Evolutionary conservation across 2,888 invertebrate species (phyloP).

Genomic region (Lasioglossum lativentre): DNA sequence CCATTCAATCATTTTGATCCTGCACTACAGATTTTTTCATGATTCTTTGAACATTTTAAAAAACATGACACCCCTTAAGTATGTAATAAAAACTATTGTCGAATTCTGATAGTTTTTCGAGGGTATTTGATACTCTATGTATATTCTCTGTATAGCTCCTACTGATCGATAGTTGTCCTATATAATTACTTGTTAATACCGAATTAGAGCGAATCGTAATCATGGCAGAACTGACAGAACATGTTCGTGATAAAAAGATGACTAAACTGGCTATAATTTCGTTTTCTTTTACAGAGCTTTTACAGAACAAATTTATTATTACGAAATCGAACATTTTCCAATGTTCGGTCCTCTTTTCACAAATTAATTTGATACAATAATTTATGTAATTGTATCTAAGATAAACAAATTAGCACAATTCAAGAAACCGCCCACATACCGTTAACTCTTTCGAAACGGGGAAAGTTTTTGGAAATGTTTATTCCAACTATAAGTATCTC

Average conservation of each 20-base stretch:
- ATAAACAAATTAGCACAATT: conserved; percentile 43
- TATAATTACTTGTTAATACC: conserved; percentile 52
- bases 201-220: conserved; percentile 35
- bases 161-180: conserved; percentile 57
- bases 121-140: conserved; percentile 44
- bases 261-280: conserved; percentile 70
- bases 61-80: conserved; percentile 52
- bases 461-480: conserved; percentile 58
- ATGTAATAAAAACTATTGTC: conserved; percentile 61
- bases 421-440: conserved; percentile 49
- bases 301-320: conserved; percentile 27
- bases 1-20: conserved; percentile 16
- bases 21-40: conserved; percentile 37
- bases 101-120: conserved; percentile 44
- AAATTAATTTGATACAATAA: conserved; percentile 47
- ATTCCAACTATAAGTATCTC: conserved; percentile 58
- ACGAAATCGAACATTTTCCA: conserved; percentile 27
- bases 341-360: conserved; percentile 14
- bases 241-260: conserved; percentile 78
- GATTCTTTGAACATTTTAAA: conserved; percentile 24
- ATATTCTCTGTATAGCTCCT: conserved; percentile 51
- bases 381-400: conserved; percentile 44
- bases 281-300: conserved; percentile 59
- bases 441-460: conserved; percentile 39
- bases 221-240: conserved; percentile 34